These are phyloP conservation scores for Athetis lepigone DNA, from an alignment of 2,888 invertebrate genomes.

Conservation along the genomic window DNA sequence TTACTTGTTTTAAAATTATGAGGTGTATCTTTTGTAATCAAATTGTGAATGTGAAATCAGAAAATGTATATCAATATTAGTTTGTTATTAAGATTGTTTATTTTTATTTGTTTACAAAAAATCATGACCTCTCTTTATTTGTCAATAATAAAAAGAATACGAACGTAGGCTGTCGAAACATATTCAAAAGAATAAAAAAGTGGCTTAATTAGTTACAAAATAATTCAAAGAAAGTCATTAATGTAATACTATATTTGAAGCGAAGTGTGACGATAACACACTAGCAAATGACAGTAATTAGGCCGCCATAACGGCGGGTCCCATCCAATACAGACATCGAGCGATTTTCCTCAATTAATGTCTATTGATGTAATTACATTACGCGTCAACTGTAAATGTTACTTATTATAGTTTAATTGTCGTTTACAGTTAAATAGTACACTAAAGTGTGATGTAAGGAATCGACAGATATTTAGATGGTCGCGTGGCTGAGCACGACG, in stretches of 20 bases:
- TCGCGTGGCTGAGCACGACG: neutral
- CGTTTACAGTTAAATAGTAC: neutral
- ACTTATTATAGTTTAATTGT: constrained; percentile 24
- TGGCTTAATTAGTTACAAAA: neutral
- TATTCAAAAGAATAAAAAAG: too few relatives aligned
- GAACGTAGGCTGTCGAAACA: too few relatives aligned
- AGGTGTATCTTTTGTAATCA: too few relatives aligned
- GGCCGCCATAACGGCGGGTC: constrained; percentile 11
- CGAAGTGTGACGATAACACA: constrained; percentile 22
- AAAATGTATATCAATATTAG: too few relatives aligned
- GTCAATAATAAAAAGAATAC: too few relatives aligned
- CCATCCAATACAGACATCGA: constrained; percentile 15
- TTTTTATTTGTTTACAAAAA: too few relatives aligned
- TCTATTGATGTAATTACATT: constrained; percentile 28
- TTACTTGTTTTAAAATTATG: too few relatives aligned
- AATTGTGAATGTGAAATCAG: too few relatives aligned
- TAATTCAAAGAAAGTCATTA: neutral
- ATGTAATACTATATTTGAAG: neutral
- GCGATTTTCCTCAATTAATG: constrained; percentile 35
- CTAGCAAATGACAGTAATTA: constrained; percentile 23
- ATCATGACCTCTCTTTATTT: too few relatives aligned
- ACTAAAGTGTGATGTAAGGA: neutral
- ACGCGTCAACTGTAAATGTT: constrained; percentile 17
- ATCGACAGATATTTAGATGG: neutral
- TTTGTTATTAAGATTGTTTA: too few relatives aligned